Evolutionary conservation across 2,113 vertebrate species (phyloP).

Genomic region (Cyprinodon variegatus): DNA sequence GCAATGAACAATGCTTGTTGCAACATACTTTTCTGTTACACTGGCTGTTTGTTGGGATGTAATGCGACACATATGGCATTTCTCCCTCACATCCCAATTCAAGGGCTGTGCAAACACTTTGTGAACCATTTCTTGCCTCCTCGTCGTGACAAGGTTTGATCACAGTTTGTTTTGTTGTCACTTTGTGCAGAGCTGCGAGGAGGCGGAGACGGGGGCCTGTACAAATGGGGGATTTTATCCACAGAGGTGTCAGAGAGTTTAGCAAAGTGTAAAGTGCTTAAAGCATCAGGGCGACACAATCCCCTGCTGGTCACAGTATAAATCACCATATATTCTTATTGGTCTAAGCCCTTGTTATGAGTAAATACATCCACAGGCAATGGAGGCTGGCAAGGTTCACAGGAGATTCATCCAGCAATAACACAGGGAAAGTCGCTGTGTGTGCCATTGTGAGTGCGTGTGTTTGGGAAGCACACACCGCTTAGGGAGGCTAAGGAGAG

Average conservation of each 20-base stretch:
- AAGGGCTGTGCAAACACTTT: constrained; percentile 5
- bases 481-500: constrained; percentile 76
- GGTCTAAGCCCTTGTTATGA: constrained; percentile 83
- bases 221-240: constrained; percentile 61
- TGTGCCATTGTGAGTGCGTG: constrained; percentile 35
- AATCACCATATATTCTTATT: constrained; percentile 83
- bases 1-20: background rate
- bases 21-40: background rate
- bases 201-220: constrained; percentile 35
- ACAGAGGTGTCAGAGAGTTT: constrained; percentile 73
- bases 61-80: constrained; percentile 4
- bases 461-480: constrained; percentile 49
- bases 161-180: constrained; percentile 46
- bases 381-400: constrained; percentile 73
- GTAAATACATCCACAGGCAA: constrained; percentile 79
- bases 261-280: constrained; percentile 81
- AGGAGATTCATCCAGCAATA: constrained; percentile 70
- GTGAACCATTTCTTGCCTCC: constrained; percentile 2
- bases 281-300: constrained; percentile 76
- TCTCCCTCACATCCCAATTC: background rate
- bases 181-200: constrained; percentile 23
- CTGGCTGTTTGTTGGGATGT: background rate
- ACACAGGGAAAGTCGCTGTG: constrained; percentile 44
- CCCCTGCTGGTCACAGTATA: constrained; percentile 77
- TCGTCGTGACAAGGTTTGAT: constrained; percentile 15